Evolutionary conservation across 2,797 vertebrate genomes (phyloP).

Genomic region (Salmo trutta): DNA sequence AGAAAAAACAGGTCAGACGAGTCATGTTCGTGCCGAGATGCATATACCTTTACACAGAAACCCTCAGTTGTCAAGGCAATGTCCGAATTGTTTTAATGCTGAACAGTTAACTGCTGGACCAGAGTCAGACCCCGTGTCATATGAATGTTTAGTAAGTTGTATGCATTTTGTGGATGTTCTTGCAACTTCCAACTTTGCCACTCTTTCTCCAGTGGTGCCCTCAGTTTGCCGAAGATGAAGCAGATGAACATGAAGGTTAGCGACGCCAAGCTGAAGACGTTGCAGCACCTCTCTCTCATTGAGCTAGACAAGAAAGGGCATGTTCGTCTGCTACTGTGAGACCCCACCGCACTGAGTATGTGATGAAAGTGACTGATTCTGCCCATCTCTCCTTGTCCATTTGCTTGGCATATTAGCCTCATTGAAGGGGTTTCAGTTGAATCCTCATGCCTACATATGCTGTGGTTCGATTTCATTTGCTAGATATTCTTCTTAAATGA

Average conservation of each 20-base stretch:
- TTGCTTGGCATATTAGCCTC: too few relatives aligned
- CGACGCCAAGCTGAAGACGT: conserved; percentile 58
- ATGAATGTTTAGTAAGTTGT: not conserved
- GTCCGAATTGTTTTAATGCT: not conserved
- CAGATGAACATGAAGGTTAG: conserved; percentile 65
- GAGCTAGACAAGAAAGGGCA: conserved; percentile 55
- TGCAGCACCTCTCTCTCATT: conserved; percentile 62
- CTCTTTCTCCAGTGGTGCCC: conserved; percentile 32
- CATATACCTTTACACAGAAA: not conserved
- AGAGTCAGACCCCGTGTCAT: too few relatives aligned
- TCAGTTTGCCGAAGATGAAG: conserved; percentile 66
- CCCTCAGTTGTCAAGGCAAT: not conserved
- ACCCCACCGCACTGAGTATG: not conserved
- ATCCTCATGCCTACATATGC: too few relatives aligned
- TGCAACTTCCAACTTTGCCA: not conserved
- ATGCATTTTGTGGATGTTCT: not conserved
- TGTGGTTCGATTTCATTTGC: too few relatives aligned
- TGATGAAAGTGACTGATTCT: not conserved
- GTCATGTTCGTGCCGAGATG: not conserved
- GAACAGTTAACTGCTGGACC: not conserved
- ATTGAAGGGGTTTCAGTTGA: too few relatives aligned
- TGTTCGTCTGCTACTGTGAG: conserved; percentile 29
- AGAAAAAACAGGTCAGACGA: conserved; percentile 56
- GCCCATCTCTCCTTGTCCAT: not conserved
- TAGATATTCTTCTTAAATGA: not conserved